phyloP scores from a whole-genome alignment of 1,140 invertebrate species.

The Sarcophaga bullata region DNA sequence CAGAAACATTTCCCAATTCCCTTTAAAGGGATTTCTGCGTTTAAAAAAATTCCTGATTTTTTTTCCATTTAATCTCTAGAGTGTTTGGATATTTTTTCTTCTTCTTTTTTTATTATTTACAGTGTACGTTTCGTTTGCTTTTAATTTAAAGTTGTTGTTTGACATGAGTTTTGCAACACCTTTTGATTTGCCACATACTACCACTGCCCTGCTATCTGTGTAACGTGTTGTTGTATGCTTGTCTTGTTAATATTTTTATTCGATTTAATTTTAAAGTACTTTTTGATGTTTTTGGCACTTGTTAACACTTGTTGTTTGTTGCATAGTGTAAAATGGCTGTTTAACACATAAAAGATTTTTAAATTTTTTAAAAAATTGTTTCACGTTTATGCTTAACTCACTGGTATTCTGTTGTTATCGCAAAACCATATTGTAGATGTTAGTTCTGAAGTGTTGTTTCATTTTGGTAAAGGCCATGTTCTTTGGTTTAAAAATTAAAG shows the following conservation, averaged over 20 bases:
- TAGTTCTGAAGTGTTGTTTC: too few relatives aligned
- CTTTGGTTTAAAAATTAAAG: too few relatives aligned
- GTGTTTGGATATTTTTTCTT: not conserved
- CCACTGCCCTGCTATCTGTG: not conserved
- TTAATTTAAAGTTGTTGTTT: not conserved
- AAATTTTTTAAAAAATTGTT: not conserved
- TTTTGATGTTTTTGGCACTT: slow-evolving; percentile 41
- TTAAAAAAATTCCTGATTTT: not conserved
- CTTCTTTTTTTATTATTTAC: not conserved
- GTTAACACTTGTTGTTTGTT: slow-evolving; percentile 15
- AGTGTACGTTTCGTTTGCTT: not conserved
- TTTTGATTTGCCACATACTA: not conserved
- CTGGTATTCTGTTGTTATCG: too few relatives aligned
- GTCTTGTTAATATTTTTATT: slow-evolving; percentile 2
- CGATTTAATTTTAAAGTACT: slow-evolving; percentile 35
- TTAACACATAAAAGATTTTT: slow-evolving; percentile 16
- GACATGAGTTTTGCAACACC: slow-evolving; percentile 14
- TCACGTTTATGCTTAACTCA: too few relatives aligned
- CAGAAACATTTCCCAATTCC: not conserved
- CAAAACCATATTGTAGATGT: too few relatives aligned
- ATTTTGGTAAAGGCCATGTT: too few relatives aligned
- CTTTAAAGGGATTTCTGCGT: not conserved
- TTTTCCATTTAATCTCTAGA: not conserved
- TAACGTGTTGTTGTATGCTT: not conserved
- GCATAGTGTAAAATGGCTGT: not conserved